Conservation (phyloP, 2,113 vertebrate genomes). For the Nycticebus coucang region DNA sequence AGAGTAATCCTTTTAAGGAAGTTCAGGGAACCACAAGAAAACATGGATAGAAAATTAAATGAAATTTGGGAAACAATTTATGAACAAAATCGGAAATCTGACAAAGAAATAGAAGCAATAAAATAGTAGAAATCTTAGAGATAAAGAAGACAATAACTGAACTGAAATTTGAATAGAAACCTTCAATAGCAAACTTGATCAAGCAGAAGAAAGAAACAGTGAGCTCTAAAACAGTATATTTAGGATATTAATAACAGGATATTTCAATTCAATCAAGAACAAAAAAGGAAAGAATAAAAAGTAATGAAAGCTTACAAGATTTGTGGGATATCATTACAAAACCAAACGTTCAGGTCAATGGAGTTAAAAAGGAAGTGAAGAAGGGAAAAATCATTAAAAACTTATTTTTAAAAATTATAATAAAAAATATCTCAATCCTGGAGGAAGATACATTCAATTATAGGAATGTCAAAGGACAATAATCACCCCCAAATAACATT, state of each 20-base stretch:
- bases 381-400: neutral
- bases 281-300: neutral
- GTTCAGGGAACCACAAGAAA: neutral
- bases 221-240: neutral
- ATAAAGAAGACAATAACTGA: neutral
- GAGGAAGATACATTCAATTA: neutral
- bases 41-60: neutral
- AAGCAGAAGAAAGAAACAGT: neutral
- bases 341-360: neutral
- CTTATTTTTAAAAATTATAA: neutral
- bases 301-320: neutral
- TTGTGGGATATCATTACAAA: neutral
- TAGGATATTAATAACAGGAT: neutral
- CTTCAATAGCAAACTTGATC: neutral
- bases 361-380: neutral
- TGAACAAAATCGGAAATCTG: neutral
- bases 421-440: neutral
- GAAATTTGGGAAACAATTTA: neutral
- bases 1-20: neutral
- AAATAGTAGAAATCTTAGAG: neutral
- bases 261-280: neutral
- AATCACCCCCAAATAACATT: neutral
- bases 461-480: neutral
- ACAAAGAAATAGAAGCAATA: neutral
- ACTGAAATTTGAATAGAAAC: neutral